Base-by-base conservation (phyloP, 2,888 invertebrate species). In the Heterodera filipjevi region DNA sequence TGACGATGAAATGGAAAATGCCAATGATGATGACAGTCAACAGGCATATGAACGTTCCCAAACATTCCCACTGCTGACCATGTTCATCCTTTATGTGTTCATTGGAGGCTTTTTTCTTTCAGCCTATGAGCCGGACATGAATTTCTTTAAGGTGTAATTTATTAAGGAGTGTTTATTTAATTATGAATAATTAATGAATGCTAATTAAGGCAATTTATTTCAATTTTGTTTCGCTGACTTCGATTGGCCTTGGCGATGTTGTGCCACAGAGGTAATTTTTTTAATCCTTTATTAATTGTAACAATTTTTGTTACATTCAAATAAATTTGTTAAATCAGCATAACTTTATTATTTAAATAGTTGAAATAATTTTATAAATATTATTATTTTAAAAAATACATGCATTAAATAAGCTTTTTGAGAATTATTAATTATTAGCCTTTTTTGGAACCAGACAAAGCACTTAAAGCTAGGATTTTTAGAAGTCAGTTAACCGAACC, bases 161-260 rank as follows among this genome's bases (percentile, higher is more conserved):
- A 39, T 10, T 39, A 39, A 39, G 6, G 3, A 39, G 3, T 39
- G 3, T 39, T 39, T 39, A 39, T 39, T 39, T 39, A 1, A 39
- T 39, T 6, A 39, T 39, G 12, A 39, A 39, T 10, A 39, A 2
- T 39, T 10, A 39, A 39, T 39, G 10, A 39, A 39, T 39, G 10
- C 10, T 39, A 39, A 39, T 39, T 39, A 39, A 39, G 73, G 88
- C 87, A 2, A 84, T 88, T 59, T 87, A 87, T 71, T 88, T 88
- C 80, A 87, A 86, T 77, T 88, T 88, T 71, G 87, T 88, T 16
- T 86, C 87, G 2, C 76, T 88, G 59, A 87, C 87, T 32, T 85
- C 86, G 12, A 87, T 88, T 68, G 88, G 87, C 14, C 78, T 87
- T 30, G 87, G 87, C 16, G 86, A 87, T 79, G 85, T 86, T 76